Evolutionary conservation across 2,797 vertebrate species (phyloP).

Genomic region (Lepus townsendii): DNA sequence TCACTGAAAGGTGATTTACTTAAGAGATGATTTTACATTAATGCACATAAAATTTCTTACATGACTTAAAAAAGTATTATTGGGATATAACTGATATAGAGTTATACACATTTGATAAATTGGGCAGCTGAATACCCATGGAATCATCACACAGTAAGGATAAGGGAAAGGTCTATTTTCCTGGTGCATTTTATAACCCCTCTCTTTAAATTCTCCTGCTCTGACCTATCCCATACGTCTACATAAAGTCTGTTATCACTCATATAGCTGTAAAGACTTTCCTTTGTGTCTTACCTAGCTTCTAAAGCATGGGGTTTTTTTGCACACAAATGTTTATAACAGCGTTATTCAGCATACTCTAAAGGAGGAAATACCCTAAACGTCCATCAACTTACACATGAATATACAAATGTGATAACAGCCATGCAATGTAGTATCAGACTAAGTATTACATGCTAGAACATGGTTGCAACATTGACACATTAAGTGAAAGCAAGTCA

Average conservation of each 20-base stretch:
- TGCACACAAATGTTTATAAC: background rate
- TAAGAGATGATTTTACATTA: background rate
- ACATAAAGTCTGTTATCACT: background rate
- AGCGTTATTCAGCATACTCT: background rate
- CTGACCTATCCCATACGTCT: background rate
- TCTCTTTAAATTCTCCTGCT: background rate
- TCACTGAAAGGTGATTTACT: background rate
- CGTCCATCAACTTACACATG: background rate
- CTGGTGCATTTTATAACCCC: background rate
- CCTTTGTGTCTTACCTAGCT: background rate
- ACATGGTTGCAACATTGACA: background rate
- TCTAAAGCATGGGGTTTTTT: too few species aligned
- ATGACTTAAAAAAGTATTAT: background rate
- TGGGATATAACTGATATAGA: background rate
- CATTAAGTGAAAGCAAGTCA: background rate
- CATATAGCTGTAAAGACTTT: background rate
- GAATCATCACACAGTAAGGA: background rate
- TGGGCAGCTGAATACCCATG: background rate
- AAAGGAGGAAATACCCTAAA: background rate
- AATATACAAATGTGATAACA: background rate
- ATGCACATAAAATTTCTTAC: background rate
- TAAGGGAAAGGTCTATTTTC: background rate
- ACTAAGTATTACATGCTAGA: background rate
- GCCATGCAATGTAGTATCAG: background rate
- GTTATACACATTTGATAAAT: background rate